phyloP scores from a whole-genome alignment of 2,888 invertebrate genomes.

The Aphodius sticticus region DNA sequence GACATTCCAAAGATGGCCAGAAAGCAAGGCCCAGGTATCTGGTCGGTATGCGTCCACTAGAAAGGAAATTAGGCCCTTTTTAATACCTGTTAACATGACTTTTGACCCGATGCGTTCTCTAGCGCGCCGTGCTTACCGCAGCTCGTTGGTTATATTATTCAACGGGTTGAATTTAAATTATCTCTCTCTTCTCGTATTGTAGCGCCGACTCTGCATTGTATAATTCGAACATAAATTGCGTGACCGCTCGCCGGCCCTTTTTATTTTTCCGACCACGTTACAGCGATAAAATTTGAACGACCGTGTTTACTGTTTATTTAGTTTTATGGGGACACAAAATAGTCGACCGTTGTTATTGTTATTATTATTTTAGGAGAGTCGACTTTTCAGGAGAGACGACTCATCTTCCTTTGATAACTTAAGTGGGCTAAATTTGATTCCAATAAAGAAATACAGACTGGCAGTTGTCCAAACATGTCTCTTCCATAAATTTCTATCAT shows the following conservation, averaged over 20 bases:
- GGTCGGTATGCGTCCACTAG: constrained; percentile 10
- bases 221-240: constrained; percentile 53
- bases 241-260: constrained; percentile 49
- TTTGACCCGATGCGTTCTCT: constrained; percentile 39
- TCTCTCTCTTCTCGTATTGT: constrained; percentile 44
- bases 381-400: too few species aligned
- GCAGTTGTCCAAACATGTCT: too few species aligned
- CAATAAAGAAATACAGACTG: too few species aligned
- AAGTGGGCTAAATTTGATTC: too few species aligned
- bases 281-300: constrained; percentile 45
- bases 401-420: too few species aligned
- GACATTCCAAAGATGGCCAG: constrained; percentile 17
- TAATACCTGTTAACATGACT: constrained; percentile 46
- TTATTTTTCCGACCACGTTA: constrained; percentile 51
- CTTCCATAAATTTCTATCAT: too few species aligned
- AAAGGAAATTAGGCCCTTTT: constrained; percentile 34
- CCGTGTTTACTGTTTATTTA: not conserved
- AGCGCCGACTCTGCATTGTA: constrained; percentile 49
- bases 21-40: constrained; percentile 19
- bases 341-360: not conserved
- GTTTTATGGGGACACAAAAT: not conserved
- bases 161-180: constrained; percentile 54
- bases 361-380: not conserved
- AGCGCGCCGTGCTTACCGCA: constrained; percentile 36
- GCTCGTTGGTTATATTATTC: constrained; percentile 48